A percentile compares a stretch with the other conserved stretches of the same genome.
phyloP scores from a whole-genome alignment of 2,113 vertebrate species.

The Planiliza haematocheilus region DNA sequence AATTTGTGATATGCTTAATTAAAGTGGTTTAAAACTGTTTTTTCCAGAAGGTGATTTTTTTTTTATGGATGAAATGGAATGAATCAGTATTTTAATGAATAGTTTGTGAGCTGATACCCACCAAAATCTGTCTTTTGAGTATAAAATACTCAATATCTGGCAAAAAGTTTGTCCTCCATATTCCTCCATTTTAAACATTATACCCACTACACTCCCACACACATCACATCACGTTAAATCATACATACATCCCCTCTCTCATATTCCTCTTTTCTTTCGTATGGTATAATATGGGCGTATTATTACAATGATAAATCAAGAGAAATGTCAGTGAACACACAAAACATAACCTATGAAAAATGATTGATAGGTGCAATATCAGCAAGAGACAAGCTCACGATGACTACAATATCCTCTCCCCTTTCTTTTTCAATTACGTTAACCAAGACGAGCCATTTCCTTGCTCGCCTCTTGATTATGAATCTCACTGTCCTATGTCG shows the following conservation, averaged over 20 bases:
- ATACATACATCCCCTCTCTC: conserved; percentile 27
- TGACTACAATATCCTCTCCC: conserved; percentile 50
- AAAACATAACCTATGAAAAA: conserved; percentile 53
- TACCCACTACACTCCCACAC: conserved; percentile 14
- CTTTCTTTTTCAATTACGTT: conserved; percentile 68
- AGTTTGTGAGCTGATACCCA: conserved; percentile 1
- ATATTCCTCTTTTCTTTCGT: conserved; percentile 22
- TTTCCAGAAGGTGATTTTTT: background rate
- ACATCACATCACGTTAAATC: conserved; percentile 64
- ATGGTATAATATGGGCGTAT: conserved; percentile 32
- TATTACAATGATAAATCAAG: conserved; percentile 76
- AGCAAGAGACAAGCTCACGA: conserved; percentile 52
- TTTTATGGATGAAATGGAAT: conserved; percentile 30
- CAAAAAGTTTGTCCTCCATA: conserved; percentile 2
- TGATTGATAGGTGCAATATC: conserved; percentile 72
- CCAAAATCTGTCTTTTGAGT: conserved; percentile 5
- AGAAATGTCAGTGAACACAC: conserved; percentile 61
- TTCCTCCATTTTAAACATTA: conserved; percentile 28
- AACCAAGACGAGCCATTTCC: conserved; percentile 60
- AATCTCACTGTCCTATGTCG: conserved; percentile 42
- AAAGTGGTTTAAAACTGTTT: background rate
- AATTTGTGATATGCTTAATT: conserved; percentile 9
- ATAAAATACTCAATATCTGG: conserved; percentile 1
- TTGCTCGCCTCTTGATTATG: conserved; percentile 56
- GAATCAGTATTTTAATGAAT: conserved; percentile 26